Evolutionary conservation across 92 coral and sea anemone species (phyloP).

Genomic region (Epizoanthus stellaris): DNA sequence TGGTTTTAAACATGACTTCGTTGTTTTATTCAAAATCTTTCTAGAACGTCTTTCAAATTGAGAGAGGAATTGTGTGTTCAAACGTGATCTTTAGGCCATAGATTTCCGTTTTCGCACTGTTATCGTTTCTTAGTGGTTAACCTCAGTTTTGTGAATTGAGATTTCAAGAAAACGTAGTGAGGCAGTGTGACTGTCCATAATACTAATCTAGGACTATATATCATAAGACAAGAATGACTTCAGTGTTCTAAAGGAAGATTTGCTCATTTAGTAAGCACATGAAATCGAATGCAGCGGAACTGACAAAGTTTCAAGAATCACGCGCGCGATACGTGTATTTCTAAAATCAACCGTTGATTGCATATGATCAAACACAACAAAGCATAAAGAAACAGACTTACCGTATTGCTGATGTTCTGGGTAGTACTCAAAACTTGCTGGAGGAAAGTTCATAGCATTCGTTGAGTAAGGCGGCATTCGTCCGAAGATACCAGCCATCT

Average conservation of each 20-base stretch:
- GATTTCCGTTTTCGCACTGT: slow-evolving; percentile 27
- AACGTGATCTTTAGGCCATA: neutral
- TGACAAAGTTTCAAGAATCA: neutral
- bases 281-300: neutral
- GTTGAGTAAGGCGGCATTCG: slow-evolving; percentile 88
- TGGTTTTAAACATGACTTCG: neutral
- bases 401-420: slow-evolving; percentile 71
- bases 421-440: slow-evolving; percentile 80
- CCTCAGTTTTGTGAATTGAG: neutral
- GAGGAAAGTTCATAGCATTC: slow-evolving; percentile 79
- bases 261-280: neutral
- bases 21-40: neutral
- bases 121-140: slow-evolving; percentile 4
- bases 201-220: neutral
- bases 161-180: neutral
- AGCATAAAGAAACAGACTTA: slow-evolving; percentile 6
- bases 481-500: slow-evolving; percentile 90
- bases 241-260: neutral
- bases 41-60: neutral
- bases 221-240: neutral
- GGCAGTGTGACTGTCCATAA: too few relatives aligned
- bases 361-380: neutral
- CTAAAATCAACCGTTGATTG: neutral
- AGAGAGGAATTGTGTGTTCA: neutral
- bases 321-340: neutral